A percentile compares a stretch with the other conserved stretches of the same genome.
Evolutionary conservation across 2,888 invertebrate species (phyloP).

Genomic region (Pherbina coryleti): DNA sequence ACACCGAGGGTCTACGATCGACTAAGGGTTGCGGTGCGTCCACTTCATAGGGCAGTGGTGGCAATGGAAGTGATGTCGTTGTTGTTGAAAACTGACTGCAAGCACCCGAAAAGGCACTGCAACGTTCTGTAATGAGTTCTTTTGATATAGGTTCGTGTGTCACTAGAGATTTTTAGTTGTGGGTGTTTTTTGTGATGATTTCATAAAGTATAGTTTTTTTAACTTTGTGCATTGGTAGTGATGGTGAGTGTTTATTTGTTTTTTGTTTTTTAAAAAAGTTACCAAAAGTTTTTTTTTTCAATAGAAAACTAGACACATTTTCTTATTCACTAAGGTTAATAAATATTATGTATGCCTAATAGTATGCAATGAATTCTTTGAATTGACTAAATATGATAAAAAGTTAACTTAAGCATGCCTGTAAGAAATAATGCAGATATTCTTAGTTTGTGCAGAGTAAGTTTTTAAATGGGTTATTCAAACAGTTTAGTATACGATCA

Average conservation of each 20-base stretch:
- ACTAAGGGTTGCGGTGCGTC: conserved; percentile 81
- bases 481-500: too few species aligned
- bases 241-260: not conserved
- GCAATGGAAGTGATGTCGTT: conserved; percentile 71
- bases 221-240: conserved; percentile 38
- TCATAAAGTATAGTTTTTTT: conserved; percentile 31
- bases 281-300: conserved; percentile 38
- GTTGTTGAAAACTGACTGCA: conserved; percentile 62
- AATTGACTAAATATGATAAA: too few species aligned
- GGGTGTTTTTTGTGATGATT: conserved; percentile 26
- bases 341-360: not conserved
- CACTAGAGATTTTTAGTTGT: conserved; percentile 17
- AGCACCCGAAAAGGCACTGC: conserved; percentile 76
- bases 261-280: too few species aligned
- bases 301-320: conserved; percentile 66
- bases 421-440: too few species aligned
- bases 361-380: not conserved
- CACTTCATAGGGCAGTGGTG: conserved; percentile 74
- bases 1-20: conserved; percentile 77
- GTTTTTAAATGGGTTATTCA: too few species aligned
- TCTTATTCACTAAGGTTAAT: conserved; percentile 45
- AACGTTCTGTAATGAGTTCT: conserved; percentile 75
- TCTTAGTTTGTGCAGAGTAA: too few species aligned
- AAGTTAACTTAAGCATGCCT: too few species aligned
- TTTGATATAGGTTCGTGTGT: conserved; percentile 18